Evolutionary conservation across 2,888 invertebrate genomes (phyloP), one percentile per base, ranked within the genome.

Genomic region (Aphelenchoides bicaudatus): DNA sequence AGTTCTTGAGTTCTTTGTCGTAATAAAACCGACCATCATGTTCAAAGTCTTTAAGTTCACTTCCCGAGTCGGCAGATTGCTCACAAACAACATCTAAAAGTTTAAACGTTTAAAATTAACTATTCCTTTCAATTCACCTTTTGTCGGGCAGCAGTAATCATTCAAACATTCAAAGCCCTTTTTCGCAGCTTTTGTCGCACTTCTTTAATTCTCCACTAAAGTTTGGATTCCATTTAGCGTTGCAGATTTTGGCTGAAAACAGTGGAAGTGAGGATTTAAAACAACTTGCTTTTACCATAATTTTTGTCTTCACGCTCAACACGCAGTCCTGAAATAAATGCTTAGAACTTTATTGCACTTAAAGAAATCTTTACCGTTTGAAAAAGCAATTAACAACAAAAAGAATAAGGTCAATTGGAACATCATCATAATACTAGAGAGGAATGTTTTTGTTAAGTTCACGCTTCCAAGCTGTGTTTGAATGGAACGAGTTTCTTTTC

Each of bases 21-120:
- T 62, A 74, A 10, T 70, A 68, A 38, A 68, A 74, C 39, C 74
- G 56, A 2, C 73, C 71, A 46, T 66, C 67, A 30, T 74, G 74
- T 31, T 67, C 68, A 48, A 62, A 58, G 2, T 57, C 61, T 5
- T 56, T 56, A 16, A 62, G 51, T 53, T 71, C 70, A 1, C 57
- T 21, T 13, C 74, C 74, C 6, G 72, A 73, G 31, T 70, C 61
- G 6, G 55, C 66, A 6, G 68, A 61, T 25, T 66, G 61, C 10
- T 52, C 19, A 49, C 74, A 74, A n/a, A 72, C 61, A n/a, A 56
- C 56, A 31, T 65, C 72, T 70, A 51, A 50, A 67, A 53, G n/a
- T 13, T 53, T 4, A 39, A 25, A 3, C 10, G 2, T 21, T 56
- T 25, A 39, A 63, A 57, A 1, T 61, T 16, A 8, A 10, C 21